These are phyloP conservation scores for Oryzias celebensis DNA, from an alignment of 2,113 vertebrate genomes.

Conservation along the genomic window DNA sequence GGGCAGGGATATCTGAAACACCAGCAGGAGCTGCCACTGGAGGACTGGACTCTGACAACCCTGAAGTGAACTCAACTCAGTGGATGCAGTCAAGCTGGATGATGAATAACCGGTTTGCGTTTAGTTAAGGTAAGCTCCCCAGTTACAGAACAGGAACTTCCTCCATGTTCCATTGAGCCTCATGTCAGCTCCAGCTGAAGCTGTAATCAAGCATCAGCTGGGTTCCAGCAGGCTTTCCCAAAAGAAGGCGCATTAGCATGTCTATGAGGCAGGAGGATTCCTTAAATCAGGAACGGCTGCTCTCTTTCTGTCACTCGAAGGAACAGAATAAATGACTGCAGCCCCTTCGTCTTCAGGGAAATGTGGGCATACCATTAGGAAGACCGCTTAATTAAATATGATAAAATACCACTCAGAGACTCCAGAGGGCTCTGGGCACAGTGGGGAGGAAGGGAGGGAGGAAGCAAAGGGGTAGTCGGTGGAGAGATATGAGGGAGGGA, in stretches of 20 bases:
- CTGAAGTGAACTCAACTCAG: too few species aligned
- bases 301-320: slow-evolving; percentile 67
- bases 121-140: background rate
- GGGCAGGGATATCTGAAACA: too few species aligned
- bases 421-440: slow-evolving; percentile 45
- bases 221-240: slow-evolving; percentile 12
- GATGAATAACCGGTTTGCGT: too few species aligned
- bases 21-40: too few species aligned
- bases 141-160: slow-evolving; percentile 3
- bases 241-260: slow-evolving; percentile 59
- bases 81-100: too few species aligned
- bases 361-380: slow-evolving; percentile 68
- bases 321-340: slow-evolving; percentile 60
- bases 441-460: slow-evolving; percentile 16
- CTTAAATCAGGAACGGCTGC: slow-evolving; percentile 69
- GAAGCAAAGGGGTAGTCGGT: background rate
- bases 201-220: slow-evolving; percentile 9
- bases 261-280: slow-evolving; percentile 45
- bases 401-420: slow-evolving; percentile 68
- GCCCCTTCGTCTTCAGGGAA: slow-evolving; percentile 36
- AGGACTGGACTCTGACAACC: too few species aligned
- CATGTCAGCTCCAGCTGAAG: slow-evolving; percentile 28
- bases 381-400: slow-evolving; percentile 73
- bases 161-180: background rate
- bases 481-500: slow-evolving; percentile 14